These are phyloP conservation scores for Babyrousa celebensis DNA, from an alignment of 2,797 vertebrate species.

Conservation along the genomic window DNA sequence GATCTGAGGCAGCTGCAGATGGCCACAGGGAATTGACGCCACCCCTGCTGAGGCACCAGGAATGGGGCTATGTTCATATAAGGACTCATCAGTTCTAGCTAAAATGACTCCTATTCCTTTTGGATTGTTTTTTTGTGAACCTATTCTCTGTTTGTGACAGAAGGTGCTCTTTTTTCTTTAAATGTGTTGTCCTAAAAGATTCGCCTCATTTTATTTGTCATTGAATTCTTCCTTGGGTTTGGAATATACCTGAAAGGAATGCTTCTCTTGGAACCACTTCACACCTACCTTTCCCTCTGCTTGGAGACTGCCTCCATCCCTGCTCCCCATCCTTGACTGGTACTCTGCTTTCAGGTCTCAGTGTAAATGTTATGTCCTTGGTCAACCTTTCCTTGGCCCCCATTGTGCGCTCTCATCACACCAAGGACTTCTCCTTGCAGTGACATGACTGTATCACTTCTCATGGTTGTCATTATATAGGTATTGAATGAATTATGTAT, in stretches of 20 bases:
- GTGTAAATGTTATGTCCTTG: not conserved
- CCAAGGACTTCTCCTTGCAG: not conserved
- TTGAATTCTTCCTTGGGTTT: slow-evolving; percentile 23
- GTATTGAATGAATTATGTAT: not conserved
- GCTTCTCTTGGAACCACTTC: not conserved
- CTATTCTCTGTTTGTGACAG: slow-evolving; percentile 37
- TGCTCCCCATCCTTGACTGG: no score
- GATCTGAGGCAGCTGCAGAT: not conserved
- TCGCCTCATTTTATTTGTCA: slow-evolving; percentile 5
- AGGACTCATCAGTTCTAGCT: not conserved
- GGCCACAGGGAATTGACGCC: not conserved
- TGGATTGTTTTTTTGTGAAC: not conserved
- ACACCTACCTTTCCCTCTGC: not conserved
- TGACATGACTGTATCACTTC: not conserved
- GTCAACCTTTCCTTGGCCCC: not conserved
- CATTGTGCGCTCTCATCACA: not conserved
- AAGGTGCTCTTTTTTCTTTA: not conserved
- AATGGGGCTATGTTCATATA: not conserved
- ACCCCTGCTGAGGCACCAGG: not conserved
- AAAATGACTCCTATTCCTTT: not conserved
- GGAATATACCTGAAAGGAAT: not conserved
- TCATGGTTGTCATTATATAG: not conserved
- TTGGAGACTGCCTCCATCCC: not conserved
- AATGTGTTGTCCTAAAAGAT: not conserved
- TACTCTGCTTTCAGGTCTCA: not conserved